phyloP scores from a whole-genome alignment of 2,797 vertebrate species.

The Megalops cyprinoides region DNA sequence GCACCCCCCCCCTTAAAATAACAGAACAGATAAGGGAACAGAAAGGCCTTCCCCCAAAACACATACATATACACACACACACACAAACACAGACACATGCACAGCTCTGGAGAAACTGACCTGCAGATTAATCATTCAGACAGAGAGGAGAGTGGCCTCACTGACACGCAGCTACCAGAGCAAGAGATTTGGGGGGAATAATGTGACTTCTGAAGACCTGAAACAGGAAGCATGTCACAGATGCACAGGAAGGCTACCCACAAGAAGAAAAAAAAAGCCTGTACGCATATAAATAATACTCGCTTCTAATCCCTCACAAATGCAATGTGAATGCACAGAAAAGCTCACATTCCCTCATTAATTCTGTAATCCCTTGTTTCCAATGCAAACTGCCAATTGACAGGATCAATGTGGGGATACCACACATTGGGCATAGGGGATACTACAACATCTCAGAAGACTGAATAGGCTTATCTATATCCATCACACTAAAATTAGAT shows the following conservation, averaged over 20 bases:
- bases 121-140: conserved; percentile 28
- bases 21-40: too few species aligned
- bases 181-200: neutral
- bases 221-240: conserved; percentile 43
- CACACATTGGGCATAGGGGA: too few species aligned
- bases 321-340: too few species aligned
- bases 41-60: neutral
- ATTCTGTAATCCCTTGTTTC: neutral
- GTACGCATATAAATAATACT: conserved; percentile 25
- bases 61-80: neutral
- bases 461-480: too few species aligned
- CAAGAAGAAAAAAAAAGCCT: conserved; percentile 30
- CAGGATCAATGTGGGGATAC: too few species aligned
- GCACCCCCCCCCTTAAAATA: too few species aligned
- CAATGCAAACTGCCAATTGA: too few species aligned
- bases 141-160: neutral
- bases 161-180: conserved; percentile 8
- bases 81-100: too few species aligned
- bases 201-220: conserved; percentile 27
- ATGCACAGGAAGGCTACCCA: conserved; percentile 42
- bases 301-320: neutral
- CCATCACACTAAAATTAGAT: neutral
- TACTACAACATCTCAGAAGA: too few species aligned
- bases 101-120: neutral
- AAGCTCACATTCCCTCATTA: too few species aligned